A percentile compares a stretch with the other conserved stretches of the same genome.
Conservation (phyloP, 2,797 vertebrate genomes). For the Macroramphosus scolopax region DNA sequence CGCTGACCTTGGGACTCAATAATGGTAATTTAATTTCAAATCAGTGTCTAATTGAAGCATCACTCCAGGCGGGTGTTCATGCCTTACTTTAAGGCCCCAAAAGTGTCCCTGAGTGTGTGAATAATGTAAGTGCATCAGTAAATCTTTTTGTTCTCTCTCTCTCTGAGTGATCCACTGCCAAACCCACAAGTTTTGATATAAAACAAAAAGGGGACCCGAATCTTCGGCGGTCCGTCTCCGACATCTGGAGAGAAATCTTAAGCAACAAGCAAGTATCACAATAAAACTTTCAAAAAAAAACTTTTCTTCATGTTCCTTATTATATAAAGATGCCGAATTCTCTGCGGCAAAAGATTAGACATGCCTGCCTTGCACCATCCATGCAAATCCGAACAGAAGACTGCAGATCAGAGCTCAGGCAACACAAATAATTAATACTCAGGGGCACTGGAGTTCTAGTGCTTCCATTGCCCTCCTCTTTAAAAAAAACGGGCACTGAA, state of each 20-base stretch:
- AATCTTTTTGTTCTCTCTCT: constrained; percentile 65
- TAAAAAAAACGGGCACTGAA: constrained; percentile 18
- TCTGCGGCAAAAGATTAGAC: constrained; percentile 56
- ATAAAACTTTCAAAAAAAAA: constrained; percentile 5
- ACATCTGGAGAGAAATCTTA: constrained; percentile 29
- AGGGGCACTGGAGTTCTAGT: constrained; percentile 48
- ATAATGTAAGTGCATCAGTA: constrained; percentile 66
- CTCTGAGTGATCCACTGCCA: constrained; percentile 52
- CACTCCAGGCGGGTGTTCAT: constrained; percentile 26
- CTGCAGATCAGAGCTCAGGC: constrained; percentile 62
- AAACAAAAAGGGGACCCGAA: constrained; percentile 30
- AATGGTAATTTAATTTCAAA: constrained; percentile 64
- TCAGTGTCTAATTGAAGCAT: constrained; percentile 56
- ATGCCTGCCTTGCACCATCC: constrained; percentile 55
- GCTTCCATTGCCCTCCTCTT: constrained; percentile 30
- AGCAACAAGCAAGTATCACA: constrained; percentile 13
- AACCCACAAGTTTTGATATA: constrained; percentile 34
- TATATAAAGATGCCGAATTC: constrained; percentile 48
- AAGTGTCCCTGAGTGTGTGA: constrained; percentile 53
- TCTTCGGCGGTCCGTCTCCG: constrained; percentile 17
- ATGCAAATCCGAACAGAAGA: constrained; percentile 63
- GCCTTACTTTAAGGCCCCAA: constrained; percentile 42
- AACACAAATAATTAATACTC: constrained; percentile 74
- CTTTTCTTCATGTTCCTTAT: constrained; percentile 32
- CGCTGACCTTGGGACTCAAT: constrained; percentile 52